These are phyloP conservation scores for Callipepla squamata DNA, from an alignment of 2,113 vertebrate genomes.

Conservation along the genomic window DNA sequence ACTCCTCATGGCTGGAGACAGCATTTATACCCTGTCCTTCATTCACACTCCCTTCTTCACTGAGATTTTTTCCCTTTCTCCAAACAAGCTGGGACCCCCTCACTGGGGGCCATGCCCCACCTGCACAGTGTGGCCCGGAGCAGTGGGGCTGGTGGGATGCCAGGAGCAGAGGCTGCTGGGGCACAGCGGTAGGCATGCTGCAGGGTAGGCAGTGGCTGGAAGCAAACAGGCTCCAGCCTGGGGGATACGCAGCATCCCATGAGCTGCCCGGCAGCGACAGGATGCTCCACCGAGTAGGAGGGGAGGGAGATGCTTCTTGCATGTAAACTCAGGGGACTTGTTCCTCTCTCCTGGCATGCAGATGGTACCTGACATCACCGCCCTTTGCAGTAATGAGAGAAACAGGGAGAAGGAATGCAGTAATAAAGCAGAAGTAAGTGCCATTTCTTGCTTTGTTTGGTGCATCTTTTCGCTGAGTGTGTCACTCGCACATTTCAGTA, in stretches of 20 bases:
- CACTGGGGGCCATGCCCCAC: rapidly evolving
- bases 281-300: background rate
- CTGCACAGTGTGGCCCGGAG: background rate
- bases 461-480: background rate
- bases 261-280: slow-evolving; percentile 24
- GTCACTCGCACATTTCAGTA: background rate
- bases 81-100: background rate
- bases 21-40: background rate
- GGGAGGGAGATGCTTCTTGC: background rate
- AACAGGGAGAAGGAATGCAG: background rate
- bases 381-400: background rate
- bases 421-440: background rate
- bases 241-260: background rate
- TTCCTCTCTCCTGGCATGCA: background rate
- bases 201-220: slow-evolving; percentile 50
- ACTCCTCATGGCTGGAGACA: background rate
- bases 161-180: background rate
- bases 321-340: background rate
- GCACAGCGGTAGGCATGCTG: background rate
- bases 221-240: background rate
- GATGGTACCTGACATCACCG: background rate
- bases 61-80: background rate
- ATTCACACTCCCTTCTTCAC: background rate
- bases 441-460: background rate
- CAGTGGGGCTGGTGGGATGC: background rate